phyloP scores from a whole-genome alignment of 2,113 vertebrate species.

The Protobothrops mucrosquamatus region DNA sequence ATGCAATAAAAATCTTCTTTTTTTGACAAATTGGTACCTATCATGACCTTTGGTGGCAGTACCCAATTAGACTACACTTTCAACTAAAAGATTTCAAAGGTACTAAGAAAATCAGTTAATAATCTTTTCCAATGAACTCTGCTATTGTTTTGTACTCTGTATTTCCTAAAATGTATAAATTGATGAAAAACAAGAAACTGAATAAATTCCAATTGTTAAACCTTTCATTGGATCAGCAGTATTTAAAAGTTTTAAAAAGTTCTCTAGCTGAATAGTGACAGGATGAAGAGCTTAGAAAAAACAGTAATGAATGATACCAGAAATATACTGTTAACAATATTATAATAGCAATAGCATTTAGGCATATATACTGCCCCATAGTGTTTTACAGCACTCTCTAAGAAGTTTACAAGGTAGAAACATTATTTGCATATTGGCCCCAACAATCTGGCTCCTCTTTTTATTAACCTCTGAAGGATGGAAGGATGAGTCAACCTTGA shows the following conservation, averaged over 20 bases:
- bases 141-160: neutral
- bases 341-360: neutral
- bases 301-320: neutral
- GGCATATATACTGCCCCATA: neutral
- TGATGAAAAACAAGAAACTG: neutral
- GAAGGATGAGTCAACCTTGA: neutral
- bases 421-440: neutral
- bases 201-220: neutral
- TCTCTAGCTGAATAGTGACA: neutral
- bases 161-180: neutral
- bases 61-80: neutral
- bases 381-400: neutral
- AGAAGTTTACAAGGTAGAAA: neutral
- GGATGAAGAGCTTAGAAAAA: neutral
- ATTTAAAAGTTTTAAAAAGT: neutral
- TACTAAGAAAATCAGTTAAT: neutral
- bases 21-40: neutral
- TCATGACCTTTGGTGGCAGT: neutral
- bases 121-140: neutral
- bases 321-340: neutral
- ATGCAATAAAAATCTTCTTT: neutral
- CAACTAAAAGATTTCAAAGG: neutral
- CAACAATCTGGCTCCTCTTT: neutral
- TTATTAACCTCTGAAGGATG: neutral
- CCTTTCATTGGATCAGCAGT: neutral